These are phyloP conservation scores for Drosophila nigricruria DNA, from an alignment of 2,888 invertebrate genomes.

Conservation along the genomic window DNA sequence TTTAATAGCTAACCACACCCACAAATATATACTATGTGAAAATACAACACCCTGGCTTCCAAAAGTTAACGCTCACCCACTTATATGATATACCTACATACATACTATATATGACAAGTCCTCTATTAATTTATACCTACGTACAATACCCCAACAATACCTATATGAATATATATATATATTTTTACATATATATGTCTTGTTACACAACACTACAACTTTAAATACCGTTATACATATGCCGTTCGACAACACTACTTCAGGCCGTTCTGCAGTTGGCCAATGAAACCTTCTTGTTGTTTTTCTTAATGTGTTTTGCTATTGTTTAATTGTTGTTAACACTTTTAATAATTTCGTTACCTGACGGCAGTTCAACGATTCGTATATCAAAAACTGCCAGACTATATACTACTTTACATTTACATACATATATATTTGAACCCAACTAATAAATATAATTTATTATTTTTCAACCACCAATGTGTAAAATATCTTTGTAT, in stretches of 20 bases:
- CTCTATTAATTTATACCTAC: constrained; percentile 32
- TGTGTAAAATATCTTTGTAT: constrained; percentile 56
- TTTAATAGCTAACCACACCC: constrained; percentile 29
- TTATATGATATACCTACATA: constrained; percentile 25
- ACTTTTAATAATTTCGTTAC: constrained; percentile 63
- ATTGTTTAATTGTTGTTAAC: constrained; percentile 71
- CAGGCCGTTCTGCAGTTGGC: constrained; percentile 69
- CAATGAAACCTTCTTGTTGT: constrained; percentile 63
- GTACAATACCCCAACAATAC: constrained; percentile 30
- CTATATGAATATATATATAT: constrained; percentile 20
- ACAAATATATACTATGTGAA: constrained; percentile 37
- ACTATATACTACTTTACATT: constrained; percentile 3
- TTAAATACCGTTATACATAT: constrained; percentile 31
- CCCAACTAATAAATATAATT: constrained; percentile 17
- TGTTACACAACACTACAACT: constrained; percentile 44
- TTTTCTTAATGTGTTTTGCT: constrained; percentile 65
- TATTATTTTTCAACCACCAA: constrained; percentile 30
- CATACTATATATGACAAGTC: constrained; percentile 12
- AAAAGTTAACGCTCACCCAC: constrained; percentile 68
- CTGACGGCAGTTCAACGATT: constrained; percentile 42
- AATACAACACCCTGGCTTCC: constrained; percentile 64
- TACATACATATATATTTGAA: constrained; percentile 8
- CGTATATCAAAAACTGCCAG: constrained; percentile 18
- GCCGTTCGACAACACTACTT: constrained; percentile 52
- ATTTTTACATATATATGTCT: constrained; percentile 38